These are phyloP conservation scores for Antheraea mylitta DNA, from an alignment of 1,140 invertebrate genomes.

Conservation along the genomic window DNA sequence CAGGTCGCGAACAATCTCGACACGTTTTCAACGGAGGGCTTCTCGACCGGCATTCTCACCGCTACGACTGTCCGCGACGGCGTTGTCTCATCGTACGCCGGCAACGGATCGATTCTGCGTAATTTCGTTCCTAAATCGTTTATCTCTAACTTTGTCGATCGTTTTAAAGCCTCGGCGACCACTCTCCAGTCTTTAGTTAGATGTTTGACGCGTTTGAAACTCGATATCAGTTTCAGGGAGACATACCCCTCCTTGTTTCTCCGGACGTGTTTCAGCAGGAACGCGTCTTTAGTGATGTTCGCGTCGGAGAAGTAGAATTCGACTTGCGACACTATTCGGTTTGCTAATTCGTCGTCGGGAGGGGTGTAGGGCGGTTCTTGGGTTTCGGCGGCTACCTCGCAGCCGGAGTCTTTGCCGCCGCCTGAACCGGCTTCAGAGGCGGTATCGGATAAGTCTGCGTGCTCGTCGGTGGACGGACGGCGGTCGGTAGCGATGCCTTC, in stretches of 20 bases:
- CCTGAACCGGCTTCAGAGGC: constrained; percentile 80
- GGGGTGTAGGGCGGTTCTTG: constrained; percentile 79
- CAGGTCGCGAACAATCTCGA: constrained; percentile 92
- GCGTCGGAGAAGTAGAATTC: constrained; percentile 97
- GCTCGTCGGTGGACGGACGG: constrained; percentile 67
- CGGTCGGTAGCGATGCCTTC: constrained; percentile 68
- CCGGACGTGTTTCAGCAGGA: constrained; percentile 95
- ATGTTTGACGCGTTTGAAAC: constrained; percentile 95
- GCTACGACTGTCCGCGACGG: constrained; percentile 94
- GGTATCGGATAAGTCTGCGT: constrained; percentile 83
- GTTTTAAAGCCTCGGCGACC: constrained; percentile 89
- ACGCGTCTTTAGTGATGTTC: constrained; percentile 96
- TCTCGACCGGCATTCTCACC: constrained; percentile 90
- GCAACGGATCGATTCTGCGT: constrained; percentile 90
- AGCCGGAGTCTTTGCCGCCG: constrained; percentile 83
- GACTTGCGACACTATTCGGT: constrained; percentile 90
- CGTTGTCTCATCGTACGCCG: constrained; percentile 94
- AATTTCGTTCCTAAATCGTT: constrained; percentile 95
- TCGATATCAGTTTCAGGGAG: constrained; percentile 95
- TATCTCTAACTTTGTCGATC: constrained; percentile 91
- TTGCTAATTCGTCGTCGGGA: constrained; percentile 86
- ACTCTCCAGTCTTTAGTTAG: constrained; percentile 96
- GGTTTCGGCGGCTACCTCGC: constrained; percentile 79
- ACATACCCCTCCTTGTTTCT: constrained; percentile 97
- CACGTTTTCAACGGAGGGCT: constrained; percentile 91